phyloP scores from a whole-genome alignment of 1,140 invertebrate genomes.

The Monochamus saltuarius region DNA sequence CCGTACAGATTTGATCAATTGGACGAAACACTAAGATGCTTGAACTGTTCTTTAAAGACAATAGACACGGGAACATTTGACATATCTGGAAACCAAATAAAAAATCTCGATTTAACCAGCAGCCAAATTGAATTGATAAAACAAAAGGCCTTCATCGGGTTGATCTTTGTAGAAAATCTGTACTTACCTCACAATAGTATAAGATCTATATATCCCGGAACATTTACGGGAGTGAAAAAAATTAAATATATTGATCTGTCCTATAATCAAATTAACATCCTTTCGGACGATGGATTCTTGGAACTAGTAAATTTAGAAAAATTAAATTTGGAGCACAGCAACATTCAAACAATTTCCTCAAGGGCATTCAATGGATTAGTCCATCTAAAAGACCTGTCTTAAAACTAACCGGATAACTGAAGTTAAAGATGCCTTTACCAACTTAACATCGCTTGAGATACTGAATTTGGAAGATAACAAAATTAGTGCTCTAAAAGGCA shows the following conservation, averaged over 20 bases:
- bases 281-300: slow-evolving; percentile 40
- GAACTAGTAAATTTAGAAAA: slow-evolving; percentile 50
- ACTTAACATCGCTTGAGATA: slow-evolving; percentile 57
- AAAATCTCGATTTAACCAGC: slow-evolving; percentile 36
- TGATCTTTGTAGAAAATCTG: slow-evolving; percentile 43
- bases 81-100: slow-evolving; percentile 47
- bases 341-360: slow-evolving; percentile 58
- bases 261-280: slow-evolving; percentile 40
- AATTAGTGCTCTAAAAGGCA: slow-evolving; percentile 28
- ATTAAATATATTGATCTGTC: slow-evolving; percentile 36
- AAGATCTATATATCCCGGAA: slow-evolving; percentile 38
- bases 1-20: slow-evolving; percentile 48
- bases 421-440: slow-evolving; percentile 58
- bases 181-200: slow-evolving; percentile 43
- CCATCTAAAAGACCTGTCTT: slow-evolving; percentile 56
- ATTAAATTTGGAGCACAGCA: slow-evolving; percentile 63
- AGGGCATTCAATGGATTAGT: slow-evolving; percentile 59
- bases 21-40: slow-evolving; percentile 46
- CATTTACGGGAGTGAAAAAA: slow-evolving; percentile 45
- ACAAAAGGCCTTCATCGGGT: slow-evolving; percentile 41
- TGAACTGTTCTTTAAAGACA: slow-evolving; percentile 40
- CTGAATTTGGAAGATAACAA: slow-evolving; percentile 51
- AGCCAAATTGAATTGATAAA: slow-evolving; percentile 37
- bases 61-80: slow-evolving; percentile 45
- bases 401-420: slow-evolving; percentile 49